These are phyloP conservation scores for Limnephilus auricula DNA, from an alignment of 2,888 invertebrate genomes.

Conservation along the genomic window DNA sequence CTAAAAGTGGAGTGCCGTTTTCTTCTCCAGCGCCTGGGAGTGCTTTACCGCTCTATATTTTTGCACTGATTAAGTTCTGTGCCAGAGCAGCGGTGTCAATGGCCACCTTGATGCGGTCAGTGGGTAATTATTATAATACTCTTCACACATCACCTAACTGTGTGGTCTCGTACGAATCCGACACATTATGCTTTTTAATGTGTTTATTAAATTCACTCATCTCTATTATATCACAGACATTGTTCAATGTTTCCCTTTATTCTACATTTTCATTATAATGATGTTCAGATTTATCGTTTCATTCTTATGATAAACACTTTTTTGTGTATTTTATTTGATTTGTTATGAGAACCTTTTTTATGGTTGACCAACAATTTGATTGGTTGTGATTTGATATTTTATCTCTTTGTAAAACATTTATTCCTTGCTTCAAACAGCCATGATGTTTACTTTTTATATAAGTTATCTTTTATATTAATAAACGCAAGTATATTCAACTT, in stretches of 20 bases:
- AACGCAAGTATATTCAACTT: neutral
- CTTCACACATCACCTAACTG: slow-evolving; percentile 25
- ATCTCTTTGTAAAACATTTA: neutral
- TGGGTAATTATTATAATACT: slow-evolving; percentile 44
- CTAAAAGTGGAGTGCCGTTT: neutral
- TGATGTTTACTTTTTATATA: neutral
- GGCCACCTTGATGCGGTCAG: slow-evolving; percentile 55
- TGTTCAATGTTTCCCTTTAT: neutral
- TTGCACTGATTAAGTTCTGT: slow-evolving; percentile 61
- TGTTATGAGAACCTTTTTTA: neutral
- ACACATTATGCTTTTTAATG: neutral
- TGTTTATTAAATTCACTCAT: neutral
- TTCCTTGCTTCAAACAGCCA: neutral
- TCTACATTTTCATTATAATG: neutral
- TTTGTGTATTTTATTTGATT: neutral
- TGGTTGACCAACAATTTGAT: neutral
- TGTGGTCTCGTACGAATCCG: slow-evolving; percentile 15
- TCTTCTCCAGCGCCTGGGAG: neutral
- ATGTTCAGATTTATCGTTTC: neutral
- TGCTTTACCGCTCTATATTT: slow-evolving; percentile 49
- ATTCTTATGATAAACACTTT: neutral
- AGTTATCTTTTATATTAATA: neutral
- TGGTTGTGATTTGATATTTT: neutral
- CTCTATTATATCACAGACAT: neutral
- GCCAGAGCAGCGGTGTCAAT: slow-evolving; percentile 32